Conservation (phyloP, 1,140 invertebrate genomes). For the Drosophila sucinea region DNA sequence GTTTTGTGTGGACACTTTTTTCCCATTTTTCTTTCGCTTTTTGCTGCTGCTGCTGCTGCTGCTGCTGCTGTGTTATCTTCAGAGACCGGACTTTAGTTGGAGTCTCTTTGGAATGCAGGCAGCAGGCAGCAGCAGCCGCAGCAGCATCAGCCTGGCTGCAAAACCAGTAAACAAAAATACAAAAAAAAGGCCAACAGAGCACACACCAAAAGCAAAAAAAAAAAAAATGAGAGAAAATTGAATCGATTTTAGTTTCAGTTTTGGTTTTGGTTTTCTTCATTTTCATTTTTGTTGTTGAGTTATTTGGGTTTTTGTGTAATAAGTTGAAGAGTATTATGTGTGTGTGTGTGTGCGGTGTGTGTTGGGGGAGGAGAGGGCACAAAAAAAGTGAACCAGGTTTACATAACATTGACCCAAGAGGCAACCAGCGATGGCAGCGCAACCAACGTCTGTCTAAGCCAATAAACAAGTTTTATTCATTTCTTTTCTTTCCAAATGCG, state of each 20-base stretch:
- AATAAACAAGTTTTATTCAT: slow-evolving; percentile 76
- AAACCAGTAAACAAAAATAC: slow-evolving; percentile 43
- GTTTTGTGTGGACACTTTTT: slow-evolving; percentile 54
- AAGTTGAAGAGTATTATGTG: slow-evolving; percentile 64
- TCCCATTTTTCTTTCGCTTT: slow-evolving; percentile 32
- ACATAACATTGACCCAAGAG: slow-evolving; percentile 77
- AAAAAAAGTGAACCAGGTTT: slow-evolving; percentile 78
- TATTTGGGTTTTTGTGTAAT: slow-evolving; percentile 81
- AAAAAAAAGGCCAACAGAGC: slow-evolving; percentile 43
- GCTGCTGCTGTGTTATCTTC: slow-evolving; percentile 48
- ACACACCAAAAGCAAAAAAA: not conserved
- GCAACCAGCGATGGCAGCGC: slow-evolving; percentile 18
- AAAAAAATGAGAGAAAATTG: slow-evolving; percentile 51
- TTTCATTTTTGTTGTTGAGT: slow-evolving; percentile 63
- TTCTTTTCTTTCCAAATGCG: slow-evolving; percentile 60
- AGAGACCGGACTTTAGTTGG: slow-evolving; percentile 27
- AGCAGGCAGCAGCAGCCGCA: not conserved
- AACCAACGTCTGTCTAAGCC: slow-evolving; percentile 53
- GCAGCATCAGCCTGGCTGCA: slow-evolving; percentile 27
- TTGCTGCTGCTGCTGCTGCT: slow-evolving; percentile 43
- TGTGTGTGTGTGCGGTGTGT: slow-evolving; percentile 43
- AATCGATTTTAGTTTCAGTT: slow-evolving; percentile 72
- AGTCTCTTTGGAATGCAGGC: slow-evolving; percentile 77
- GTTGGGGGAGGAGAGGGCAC: slow-evolving; percentile 24
- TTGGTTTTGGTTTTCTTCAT: slow-evolving; percentile 67